Base-by-base conservation (phyloP, 2,113 vertebrate genomes). In the Phrynosoma platyrhinos region DNA sequence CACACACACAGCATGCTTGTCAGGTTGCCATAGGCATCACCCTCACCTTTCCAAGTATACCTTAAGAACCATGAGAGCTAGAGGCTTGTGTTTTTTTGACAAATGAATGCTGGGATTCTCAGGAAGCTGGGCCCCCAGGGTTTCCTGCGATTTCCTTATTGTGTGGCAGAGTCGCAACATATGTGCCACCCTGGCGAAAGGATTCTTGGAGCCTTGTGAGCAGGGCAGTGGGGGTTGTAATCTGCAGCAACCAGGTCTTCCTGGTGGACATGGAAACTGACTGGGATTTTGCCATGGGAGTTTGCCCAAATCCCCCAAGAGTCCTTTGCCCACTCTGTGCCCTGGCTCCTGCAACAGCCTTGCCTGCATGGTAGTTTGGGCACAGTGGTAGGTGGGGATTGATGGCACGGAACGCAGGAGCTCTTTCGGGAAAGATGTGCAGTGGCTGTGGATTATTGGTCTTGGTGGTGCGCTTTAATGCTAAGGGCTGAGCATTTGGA, bases 171-270 rank as follows among this genome's bases (percentile, higher is more conserved):
- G 30, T 5, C 4, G 7, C 30, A 0, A 6, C 66, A 9, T 20
- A 21, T n/a, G 14, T 10, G 0, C 20, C 5, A 55, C 9, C 20
- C 32, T 13, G n/a, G 18, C 21, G 0, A 40, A 36, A 42, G 55
- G 32, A 1, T 1, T 36, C 62, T 32, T 40, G 23, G 36, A 64
- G 55, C 25, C 72, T 0, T 6, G 25, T 20, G 0, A 1, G 21
- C 52, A 8, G 5, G 83, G 69, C 13, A 32, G 40, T 1, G 47
- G 12, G 1, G 6, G 30, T 9, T 79, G 16, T 52, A 23, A 21
- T 10, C 18, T 5, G 0, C 7, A 3, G 72, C 32, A 16, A 1
- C 23, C 18, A 3, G 47, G 47, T 1, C 58, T n/a, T 36, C 14
- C 32, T 64, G 7, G 23, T 6, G 20, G 62, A 12, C 25, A 25